phyloP scores from a whole-genome alignment of 1,140 invertebrate genomes.

The Neodiprion lecontei region DNA sequence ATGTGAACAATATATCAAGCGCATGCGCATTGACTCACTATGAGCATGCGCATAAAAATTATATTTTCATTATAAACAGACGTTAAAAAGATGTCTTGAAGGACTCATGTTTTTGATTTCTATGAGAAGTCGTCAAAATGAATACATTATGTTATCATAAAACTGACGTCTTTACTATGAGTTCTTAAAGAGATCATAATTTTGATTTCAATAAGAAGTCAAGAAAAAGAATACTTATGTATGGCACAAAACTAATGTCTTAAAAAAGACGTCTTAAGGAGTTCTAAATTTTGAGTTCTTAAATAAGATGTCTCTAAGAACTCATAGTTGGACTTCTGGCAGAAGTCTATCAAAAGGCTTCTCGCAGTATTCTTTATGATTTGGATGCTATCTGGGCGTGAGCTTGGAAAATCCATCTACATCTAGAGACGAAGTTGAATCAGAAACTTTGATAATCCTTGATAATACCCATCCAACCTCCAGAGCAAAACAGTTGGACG shows the following conservation, averaged over 20 bases:
- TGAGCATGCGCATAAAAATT: slow-evolving; percentile 6
- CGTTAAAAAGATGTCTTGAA: neutral
- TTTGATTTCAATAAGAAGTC: slow-evolving; percentile 3
- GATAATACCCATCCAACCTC: neutral
- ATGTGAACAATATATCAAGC: neutral
- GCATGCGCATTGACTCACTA: neutral
- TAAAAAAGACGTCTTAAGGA: slow-evolving; percentile 11
- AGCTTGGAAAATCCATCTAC: neutral
- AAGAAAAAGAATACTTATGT: slow-evolving; percentile 6
- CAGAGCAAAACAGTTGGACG: neutral
- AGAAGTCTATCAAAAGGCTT: slow-evolving; percentile 12
- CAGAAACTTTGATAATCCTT: neutral
- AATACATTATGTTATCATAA: slow-evolving; percentile 8
- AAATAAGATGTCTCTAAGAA: slow-evolving; percentile 10
- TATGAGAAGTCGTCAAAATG: slow-evolving; percentile 4
- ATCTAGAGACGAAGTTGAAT: neutral
- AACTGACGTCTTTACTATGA: slow-evolving; percentile 12
- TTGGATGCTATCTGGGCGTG: slow-evolving; percentile 15
- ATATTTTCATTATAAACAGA: neutral
- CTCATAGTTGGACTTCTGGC: slow-evolving; percentile 1
- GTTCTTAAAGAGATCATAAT: neutral
- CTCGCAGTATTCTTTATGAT: slow-evolving; percentile 1
- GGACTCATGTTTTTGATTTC: neutral
- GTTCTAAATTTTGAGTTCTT: slow-evolving; percentile 13
- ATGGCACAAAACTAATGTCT: neutral